A percentile compares a stretch with the other conserved stretches of the same genome.
Conservation (phyloP, 2,113 vertebrate species). For the Salvelinus fontinalis region DNA sequence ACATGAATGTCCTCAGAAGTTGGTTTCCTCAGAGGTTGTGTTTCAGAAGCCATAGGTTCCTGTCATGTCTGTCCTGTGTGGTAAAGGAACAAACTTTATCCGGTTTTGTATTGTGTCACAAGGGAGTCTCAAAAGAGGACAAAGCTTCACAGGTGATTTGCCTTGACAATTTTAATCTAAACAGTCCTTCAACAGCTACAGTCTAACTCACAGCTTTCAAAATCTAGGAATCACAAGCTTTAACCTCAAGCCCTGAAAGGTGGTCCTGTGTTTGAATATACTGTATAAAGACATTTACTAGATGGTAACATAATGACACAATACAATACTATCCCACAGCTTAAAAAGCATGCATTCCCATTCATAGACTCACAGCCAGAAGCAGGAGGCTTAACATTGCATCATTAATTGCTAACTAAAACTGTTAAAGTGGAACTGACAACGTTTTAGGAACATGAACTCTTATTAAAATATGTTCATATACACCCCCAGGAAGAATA, state of each 20-base stretch:
- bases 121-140: not conserved
- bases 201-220: no score
- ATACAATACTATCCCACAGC: slow-evolving; percentile 19
- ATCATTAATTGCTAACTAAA: slow-evolving; percentile 27
- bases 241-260: no score
- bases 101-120: not conserved
- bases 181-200: not conserved
- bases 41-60: not conserved
- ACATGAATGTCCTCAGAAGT: not conserved
- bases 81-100: not conserved
- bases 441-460: no score
- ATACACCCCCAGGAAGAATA: no score
- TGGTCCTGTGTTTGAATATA: not conserved
- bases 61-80: not conserved
- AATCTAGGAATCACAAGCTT: no score
- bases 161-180: not conserved
- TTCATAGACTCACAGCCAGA: slow-evolving; percentile 22
- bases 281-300: not conserved
- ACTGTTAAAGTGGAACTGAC: slow-evolving; percentile 4
- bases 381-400: slow-evolving; percentile 14
- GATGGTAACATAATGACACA: slow-evolving; percentile 18
- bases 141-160: no score
- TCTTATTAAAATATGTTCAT: no score
- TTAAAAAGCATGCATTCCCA: not conserved
- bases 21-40: not conserved